Conservation (phyloP, 1,140 invertebrate species). For the Zophobas atratus region DNA sequence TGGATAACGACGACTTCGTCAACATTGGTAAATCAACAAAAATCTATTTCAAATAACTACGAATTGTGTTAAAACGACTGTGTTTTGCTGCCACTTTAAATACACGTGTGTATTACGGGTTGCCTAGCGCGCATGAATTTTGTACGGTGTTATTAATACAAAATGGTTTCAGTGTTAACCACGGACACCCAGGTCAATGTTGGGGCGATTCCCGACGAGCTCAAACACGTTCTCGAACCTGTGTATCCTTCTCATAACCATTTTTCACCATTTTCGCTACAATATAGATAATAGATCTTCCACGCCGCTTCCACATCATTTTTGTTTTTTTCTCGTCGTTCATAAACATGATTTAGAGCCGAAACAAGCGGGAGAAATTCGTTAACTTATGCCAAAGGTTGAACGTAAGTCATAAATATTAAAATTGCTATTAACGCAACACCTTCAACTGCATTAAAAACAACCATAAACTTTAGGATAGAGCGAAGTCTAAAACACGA, state of each 20-base stretch:
- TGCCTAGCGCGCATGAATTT: background rate
- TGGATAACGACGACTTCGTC: constrained; percentile 79
- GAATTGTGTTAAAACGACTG: background rate
- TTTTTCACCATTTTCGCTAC: background rate
- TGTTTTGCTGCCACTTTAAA: background rate
- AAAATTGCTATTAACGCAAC: constrained; percentile 26
- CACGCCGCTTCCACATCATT: too few species aligned
- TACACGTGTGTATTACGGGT: constrained; percentile 2
- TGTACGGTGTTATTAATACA: background rate
- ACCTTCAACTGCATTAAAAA: constrained; percentile 8
- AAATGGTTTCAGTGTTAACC: constrained; percentile 71
- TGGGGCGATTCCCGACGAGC: constrained; percentile 71
- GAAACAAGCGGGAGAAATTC: constrained; percentile 15
- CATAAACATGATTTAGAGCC: constrained; percentile 15
- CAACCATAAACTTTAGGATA: background rate
- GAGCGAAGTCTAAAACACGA: background rate
- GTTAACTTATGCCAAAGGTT: background rate
- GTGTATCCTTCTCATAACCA: constrained; percentile 68
- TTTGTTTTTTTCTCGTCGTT: constrained; percentile 2
- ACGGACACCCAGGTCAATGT: constrained; percentile 71
- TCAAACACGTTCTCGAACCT: constrained; percentile 76
- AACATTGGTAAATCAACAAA: constrained; percentile 71
- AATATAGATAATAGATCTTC: too few species aligned
- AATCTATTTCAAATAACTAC: background rate
- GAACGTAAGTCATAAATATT: constrained; percentile 22